Evolutionary conservation across 2,113 vertebrate species (phyloP), one percentile per base, ranked within the genome.

Genomic region (Rallus limicola): DNA sequence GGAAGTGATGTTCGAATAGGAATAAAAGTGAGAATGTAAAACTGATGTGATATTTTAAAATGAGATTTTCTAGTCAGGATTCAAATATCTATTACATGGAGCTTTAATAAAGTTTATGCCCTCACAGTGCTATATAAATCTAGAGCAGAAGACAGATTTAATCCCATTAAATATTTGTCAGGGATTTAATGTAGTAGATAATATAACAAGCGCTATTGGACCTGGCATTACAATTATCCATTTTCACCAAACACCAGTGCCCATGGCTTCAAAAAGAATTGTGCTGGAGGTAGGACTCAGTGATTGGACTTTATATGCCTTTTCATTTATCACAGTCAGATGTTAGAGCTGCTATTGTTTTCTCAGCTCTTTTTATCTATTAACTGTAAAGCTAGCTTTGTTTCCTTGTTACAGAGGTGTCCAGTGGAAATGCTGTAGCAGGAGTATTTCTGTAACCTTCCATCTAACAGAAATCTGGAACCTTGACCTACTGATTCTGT

Each of bases 91-190:
- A 50, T 62, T 91, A 52, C 79, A 83, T 2, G 4, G 76, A 91
- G 38, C 68, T 93, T 89, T 94, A 90, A 80, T 86, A 86, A 89
- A 95, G 60, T 89, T 96, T 91, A 59, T 93, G 84, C 78, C 71
- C 82, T 91, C 23, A 5, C 34, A 78, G 82, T n/a, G 50, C 82
- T 90, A 1, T 67, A 82, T 91, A 95, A 96, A 95, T 94, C 93
- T 77, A 44, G 20, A 86, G 63, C 31, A 63, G 81, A 86, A 64
- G 86, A 90, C 85, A 93, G 79, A 80, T 95, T 96, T 94, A 96
- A 96, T 93, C 82, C 91, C 82, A 89, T 96, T 95, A 95, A 91
- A 92, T 94, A 85, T 96, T 93, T 94, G 87, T 82, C 82, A 80
- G 67, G 55, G 78, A 60, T 95, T 95, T 93, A 88, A 93, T 76